A percentile compares a stretch with the other conserved stretches of the same genome.
phyloP scores from a whole-genome alignment of 2,113 vertebrate genomes.

The Hepsetus odoe region DNA sequence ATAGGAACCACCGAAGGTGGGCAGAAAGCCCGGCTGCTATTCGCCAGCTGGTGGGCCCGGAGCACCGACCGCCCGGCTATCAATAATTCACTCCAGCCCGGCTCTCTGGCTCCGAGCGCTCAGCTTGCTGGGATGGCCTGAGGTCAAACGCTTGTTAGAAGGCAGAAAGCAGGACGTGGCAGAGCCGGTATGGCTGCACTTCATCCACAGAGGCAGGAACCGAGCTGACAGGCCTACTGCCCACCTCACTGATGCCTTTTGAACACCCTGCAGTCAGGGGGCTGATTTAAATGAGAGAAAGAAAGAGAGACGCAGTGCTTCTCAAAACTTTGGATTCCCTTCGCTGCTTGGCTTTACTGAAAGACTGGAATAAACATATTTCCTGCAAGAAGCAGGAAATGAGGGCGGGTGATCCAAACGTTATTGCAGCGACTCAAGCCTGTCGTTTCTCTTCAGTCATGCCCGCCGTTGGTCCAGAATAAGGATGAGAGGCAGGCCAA shows the following conservation, averaged over 20 bases:
- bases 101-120: slow-evolving; percentile 4
- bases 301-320: not conserved
- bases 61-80: slow-evolving; percentile 41
- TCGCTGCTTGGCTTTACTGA: no score
- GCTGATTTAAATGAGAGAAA: not conserved
- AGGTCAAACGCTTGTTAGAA: slow-evolving; percentile 22
- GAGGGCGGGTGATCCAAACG: no score
- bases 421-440: no score
- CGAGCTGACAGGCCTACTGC: not conserved
- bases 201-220: not conserved
- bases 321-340: not conserved
- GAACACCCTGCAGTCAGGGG: slow-evolving; percentile 1
- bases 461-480: no score
- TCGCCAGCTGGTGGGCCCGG: slow-evolving; percentile 48
- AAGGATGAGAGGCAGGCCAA: no score
- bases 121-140: slow-evolving; percentile 4
- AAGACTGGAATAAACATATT: no score
- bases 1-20: slow-evolving; percentile 33
- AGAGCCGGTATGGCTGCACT: not conserved
- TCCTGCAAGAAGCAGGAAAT: no score
- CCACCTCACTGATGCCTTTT: slow-evolving; percentile 19
- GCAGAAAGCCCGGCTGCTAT: slow-evolving; percentile 17
- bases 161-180: not conserved
- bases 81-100: slow-evolving; percentile 53
- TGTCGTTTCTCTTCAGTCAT: no score